A percentile compares a stretch with the other conserved stretches of the same genome.
Evolutionary conservation across 2,797 vertebrate genomes (phyloP).

Genomic region (Decapterus maruadsi): DNA sequence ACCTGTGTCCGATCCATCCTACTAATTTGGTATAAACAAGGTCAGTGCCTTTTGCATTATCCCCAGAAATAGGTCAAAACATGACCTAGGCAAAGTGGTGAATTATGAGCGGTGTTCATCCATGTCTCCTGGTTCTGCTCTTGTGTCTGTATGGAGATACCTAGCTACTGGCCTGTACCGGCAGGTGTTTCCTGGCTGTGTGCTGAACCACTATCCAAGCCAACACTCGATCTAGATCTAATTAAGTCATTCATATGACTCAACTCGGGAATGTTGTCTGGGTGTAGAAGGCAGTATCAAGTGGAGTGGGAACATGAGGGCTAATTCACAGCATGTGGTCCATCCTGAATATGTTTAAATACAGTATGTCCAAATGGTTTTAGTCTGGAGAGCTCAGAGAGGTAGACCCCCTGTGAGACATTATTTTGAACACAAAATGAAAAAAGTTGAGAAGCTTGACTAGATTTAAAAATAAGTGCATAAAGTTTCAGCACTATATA

Average conservation of each 20-base stretch:
- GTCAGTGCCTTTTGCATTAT: no score
- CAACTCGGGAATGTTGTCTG: constrained; percentile 43
- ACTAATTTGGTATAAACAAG: no score
- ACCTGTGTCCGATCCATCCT: no score
- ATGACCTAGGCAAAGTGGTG: no score
- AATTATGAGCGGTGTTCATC: no score
- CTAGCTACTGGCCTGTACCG: not conserved
- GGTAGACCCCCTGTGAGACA: not conserved
- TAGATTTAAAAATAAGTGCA: not conserved
- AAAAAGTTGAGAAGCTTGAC: not conserved
- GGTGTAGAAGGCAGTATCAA: constrained; percentile 43
- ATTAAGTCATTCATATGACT: constrained; percentile 56
- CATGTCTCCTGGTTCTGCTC: not conserved
- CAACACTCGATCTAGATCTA: constrained; percentile 40
- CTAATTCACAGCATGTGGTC: constrained; percentile 35
- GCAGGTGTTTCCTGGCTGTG: not conserved
- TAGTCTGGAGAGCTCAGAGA: not conserved
- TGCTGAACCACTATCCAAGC: not conserved
- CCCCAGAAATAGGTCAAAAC: no score
- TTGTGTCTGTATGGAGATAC: not conserved
- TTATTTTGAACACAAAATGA: not conserved
- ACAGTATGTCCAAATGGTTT: constrained; percentile 11
- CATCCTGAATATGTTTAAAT: not conserved
- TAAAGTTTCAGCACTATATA: not conserved
- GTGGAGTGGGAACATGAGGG: constrained; percentile 34